Evolutionary conservation across 2,888 invertebrate species (phyloP).

Genomic region (Thymelicus sylvestris): DNA sequence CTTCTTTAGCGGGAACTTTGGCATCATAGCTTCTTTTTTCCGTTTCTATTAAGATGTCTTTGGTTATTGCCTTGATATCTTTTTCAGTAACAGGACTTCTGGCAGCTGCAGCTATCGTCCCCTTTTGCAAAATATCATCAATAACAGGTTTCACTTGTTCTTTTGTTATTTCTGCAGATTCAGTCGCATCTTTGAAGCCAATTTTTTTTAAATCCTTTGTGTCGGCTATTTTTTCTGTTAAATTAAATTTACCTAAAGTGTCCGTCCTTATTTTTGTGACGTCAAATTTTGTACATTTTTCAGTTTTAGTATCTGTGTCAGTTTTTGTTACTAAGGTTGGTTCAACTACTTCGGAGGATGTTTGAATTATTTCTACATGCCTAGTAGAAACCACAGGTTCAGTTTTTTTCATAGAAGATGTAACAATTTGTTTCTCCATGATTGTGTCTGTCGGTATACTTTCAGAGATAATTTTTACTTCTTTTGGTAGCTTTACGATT

Average conservation of each 20-base stretch:
- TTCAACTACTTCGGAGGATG: constrained; percentile 49
- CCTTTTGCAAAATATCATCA: constrained; percentile 75
- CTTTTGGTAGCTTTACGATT: constrained; percentile 32
- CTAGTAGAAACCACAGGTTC: constrained; percentile 19
- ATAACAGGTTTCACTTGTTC: constrained; percentile 76
- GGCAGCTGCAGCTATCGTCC: constrained; percentile 68
- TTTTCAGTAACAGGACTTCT: constrained; percentile 71
- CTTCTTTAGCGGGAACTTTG: constrained; percentile 77
- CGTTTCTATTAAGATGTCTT: constrained; percentile 66
- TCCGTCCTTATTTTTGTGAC: constrained; percentile 75
- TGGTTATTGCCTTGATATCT: constrained; percentile 67
- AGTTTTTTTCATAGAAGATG: constrained; percentile 43
- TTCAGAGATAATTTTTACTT: constrained; percentile 35
- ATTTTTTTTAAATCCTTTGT: constrained; percentile 56
- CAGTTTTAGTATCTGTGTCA: constrained; percentile 42
- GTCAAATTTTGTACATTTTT: constrained; percentile 60
- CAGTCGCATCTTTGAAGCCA: constrained; percentile 59
- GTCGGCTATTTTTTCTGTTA: constrained; percentile 55
- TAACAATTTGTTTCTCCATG: constrained; percentile 40
- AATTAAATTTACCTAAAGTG: constrained; percentile 70
- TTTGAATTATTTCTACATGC: constrained; percentile 43
- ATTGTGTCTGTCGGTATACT: constrained; percentile 21
- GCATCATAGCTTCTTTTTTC: constrained; percentile 78
- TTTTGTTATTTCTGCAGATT: constrained; percentile 68
- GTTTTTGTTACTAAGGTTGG: constrained; percentile 49